These are phyloP conservation scores for Argyra leucocephala DNA, from an alignment of 2,888 invertebrate species.

Conservation along the genomic window DNA sequence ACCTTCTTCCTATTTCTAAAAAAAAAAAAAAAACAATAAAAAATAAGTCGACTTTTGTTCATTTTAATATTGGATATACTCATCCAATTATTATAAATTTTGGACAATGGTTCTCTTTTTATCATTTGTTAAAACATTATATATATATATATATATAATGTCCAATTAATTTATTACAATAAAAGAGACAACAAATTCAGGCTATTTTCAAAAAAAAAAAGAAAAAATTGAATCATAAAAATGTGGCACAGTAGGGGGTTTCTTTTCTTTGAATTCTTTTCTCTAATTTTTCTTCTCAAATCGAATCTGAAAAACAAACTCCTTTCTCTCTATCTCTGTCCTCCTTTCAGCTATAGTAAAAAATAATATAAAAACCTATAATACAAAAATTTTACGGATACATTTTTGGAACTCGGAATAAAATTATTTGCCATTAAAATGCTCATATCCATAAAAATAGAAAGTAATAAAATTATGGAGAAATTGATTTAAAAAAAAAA, in stretches of 20 bases:
- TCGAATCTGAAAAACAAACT: no score
- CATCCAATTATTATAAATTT: neutral
- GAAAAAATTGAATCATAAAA: neutral
- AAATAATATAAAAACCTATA: neutral
- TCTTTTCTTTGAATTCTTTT: neutral
- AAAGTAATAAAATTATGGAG: constrained; percentile 6
- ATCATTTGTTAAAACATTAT: neutral
- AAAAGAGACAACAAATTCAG: neutral
- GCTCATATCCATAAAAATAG: neutral
- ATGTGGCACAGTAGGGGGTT: neutral
- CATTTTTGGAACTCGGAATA: neutral
- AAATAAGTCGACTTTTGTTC: no score
- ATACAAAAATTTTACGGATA: neutral
- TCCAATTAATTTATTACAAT: neutral
- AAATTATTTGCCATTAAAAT: neutral
- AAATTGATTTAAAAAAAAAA: neutral
- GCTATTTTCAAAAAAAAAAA: neutral
- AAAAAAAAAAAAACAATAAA: no score
- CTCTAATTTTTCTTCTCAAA: neutral
- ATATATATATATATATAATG: neutral
- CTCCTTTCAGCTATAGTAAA: no score
- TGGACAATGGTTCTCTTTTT: neutral
- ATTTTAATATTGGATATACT: no score
- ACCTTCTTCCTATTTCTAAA: no score
- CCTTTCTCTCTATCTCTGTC: no score